phyloP scores from a whole-genome alignment of 2,888 invertebrate species.

The Macaria liturata region DNA sequence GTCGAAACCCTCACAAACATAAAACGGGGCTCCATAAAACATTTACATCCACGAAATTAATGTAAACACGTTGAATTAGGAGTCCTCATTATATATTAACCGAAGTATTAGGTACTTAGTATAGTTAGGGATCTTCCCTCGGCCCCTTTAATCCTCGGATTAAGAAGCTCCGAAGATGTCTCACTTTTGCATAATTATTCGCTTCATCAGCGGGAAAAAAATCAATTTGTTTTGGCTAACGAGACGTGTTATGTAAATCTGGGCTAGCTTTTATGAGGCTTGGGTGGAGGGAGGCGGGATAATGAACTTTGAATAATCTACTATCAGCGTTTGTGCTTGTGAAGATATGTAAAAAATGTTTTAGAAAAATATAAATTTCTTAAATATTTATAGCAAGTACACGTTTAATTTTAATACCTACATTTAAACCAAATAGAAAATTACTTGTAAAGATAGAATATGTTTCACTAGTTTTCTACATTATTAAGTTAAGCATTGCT shows the following conservation, averaged over 20 bases:
- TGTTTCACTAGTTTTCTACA: no score
- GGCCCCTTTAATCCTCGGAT: conserved; percentile 69
- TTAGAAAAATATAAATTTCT: no score
- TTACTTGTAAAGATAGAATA: no score
- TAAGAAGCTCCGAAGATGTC: conserved; percentile 63
- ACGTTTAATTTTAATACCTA: no score
- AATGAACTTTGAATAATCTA: no score
- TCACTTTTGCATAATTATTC: conserved; percentile 75
- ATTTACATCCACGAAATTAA: conserved; percentile 68
- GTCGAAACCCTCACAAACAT: conserved; percentile 25
- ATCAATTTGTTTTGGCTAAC: conserved; percentile 56
- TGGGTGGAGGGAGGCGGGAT: no score
- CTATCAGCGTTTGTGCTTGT: no score
- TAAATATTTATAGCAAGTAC: no score
- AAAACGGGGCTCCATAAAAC: conserved; percentile 28
- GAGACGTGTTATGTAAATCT: conserved; percentile 35
- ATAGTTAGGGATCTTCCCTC: conserved; percentile 67
- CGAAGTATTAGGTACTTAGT: no score
- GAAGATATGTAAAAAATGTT: no score
- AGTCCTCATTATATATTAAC: conserved; percentile 77
- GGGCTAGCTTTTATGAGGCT: conserved; percentile 16
- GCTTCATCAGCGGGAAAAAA: conserved; percentile 65
- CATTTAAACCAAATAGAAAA: no score
- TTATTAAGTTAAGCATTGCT: no score
- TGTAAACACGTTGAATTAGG: conserved; percentile 72